phyloP scores from a whole-genome alignment of 1,140 invertebrate genomes.

The Drosophila saltans region DNA sequence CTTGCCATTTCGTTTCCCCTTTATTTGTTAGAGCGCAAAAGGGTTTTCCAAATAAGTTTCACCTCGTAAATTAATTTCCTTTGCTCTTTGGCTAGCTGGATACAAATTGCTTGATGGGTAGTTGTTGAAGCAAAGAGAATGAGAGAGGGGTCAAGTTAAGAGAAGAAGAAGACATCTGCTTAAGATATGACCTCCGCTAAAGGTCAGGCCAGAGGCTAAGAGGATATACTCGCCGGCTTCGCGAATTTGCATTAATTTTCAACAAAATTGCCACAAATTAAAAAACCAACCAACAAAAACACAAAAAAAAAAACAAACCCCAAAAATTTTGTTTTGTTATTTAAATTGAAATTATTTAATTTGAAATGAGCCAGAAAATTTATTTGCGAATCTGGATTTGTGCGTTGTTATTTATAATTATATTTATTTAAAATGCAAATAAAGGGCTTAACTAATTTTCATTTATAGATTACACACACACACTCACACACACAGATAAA shows the following conservation, averaged over 20 bases:
- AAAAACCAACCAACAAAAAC: conserved; percentile 20
- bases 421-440: conserved; percentile 53
- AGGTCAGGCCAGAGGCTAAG: conserved; percentile 33
- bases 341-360: conserved; percentile 46
- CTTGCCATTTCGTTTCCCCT: background rate
- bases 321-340: conserved; percentile 32
- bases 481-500: background rate
- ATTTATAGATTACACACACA: conserved; percentile 45
- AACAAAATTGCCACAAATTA: conserved; percentile 21
- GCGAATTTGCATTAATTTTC: conserved; percentile 50
- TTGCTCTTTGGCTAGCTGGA: conserved; percentile 44
- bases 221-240: conserved; percentile 15
- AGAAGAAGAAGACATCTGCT: conserved; percentile 10
- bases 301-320: conserved; percentile 16
- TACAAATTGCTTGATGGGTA: conserved; percentile 59
- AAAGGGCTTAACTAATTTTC: conserved; percentile 40
- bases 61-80: conserved; percentile 78
- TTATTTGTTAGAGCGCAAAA: conserved; percentile 59
- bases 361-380: conserved; percentile 29
- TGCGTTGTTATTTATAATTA: conserved; percentile 30
- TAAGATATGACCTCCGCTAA: conserved; percentile 53
- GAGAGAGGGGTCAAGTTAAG: background rate
- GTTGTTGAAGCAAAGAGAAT: background rate
- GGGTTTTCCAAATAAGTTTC: conserved; percentile 78
- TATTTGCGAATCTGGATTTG: conserved; percentile 1